Evolutionary conservation across 2,113 vertebrate genomes (phyloP).

Genomic region (Oryzias woworae): DNA sequence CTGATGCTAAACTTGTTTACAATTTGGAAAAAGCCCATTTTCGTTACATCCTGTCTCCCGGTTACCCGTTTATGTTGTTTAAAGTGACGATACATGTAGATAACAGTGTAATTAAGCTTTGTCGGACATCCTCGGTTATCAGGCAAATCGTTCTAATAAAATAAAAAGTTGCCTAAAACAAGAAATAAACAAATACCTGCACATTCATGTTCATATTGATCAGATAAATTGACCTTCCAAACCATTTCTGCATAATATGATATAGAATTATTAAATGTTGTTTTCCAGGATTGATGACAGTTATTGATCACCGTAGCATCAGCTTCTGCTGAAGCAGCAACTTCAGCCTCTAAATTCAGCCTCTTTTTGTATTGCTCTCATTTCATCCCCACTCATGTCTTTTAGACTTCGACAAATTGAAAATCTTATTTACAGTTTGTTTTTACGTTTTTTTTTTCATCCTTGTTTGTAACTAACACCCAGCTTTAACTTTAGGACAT

Average conservation of each 20-base stretch:
- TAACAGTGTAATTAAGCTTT: neutral
- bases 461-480: no score
- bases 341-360: neutral
- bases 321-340: neutral
- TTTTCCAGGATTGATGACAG: no score
- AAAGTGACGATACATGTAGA: neutral
- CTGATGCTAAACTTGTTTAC: no score
- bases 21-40: no score
- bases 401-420: no score
- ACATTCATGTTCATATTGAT: no score
- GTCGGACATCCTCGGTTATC: neutral
- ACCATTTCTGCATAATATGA: no score
- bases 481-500: neutral
- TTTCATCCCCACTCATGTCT: neutral
- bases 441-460: no score
- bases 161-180: neutral
- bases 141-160: neutral
- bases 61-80: neutral
- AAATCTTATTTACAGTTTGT: no score
- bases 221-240: no score
- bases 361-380: neutral
- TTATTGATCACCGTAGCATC: neutral
- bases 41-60: no score
- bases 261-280: no score
- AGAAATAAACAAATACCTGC: neutral